Evolutionary conservation across 2,797 vertebrate genomes (phyloP), one percentile per base, ranked within the genome.

Genomic region (Coregonus suidteri): DNA sequence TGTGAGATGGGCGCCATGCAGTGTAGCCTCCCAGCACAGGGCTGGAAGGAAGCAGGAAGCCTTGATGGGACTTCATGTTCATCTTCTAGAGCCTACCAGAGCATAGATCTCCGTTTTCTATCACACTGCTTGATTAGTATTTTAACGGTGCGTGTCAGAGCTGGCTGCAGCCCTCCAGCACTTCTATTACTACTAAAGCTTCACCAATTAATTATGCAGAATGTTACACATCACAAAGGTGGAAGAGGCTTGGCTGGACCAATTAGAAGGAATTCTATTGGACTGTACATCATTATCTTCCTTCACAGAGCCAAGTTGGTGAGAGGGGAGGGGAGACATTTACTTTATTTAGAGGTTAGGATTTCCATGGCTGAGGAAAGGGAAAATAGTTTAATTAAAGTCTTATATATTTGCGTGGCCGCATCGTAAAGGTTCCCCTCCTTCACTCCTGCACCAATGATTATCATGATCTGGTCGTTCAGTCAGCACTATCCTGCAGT

Each of bases 121-220:
- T 86, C 86, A 82, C 81, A 52, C 79, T 75, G 82, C 86, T 77
- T 78, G 56, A 91, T 93, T 93, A 91, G 90, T 92, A 93, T 93
- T 90, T 92, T 91, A 93, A 92, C 92, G 90, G 89, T 80, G 86
- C 90, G 91, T 92, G 89, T 89, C 89, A 79, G 81, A 78, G 82
- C 85, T 85, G 91, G 80, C 77, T 67, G 4, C 51, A 81, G 86
- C 83, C 90, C 82, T 76, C 79, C 13, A 84, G 91, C 87, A 78
- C 75, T 88, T 90, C 90, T 86, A 83, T 90, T 87, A 88, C 87
- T 77, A 74, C 82, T 86, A 90, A 85, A 89, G 78, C 80, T 78
- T 11, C 66, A 62, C 52, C 86, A 92, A 92, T 93, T 91, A 93
- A 93, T 92, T 91, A 91, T 90, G 84, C 88, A 88, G 71, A 88